phyloP scores from a whole-genome alignment of 2,888 invertebrate genomes.

The Mellilla xanthometata region DNA sequence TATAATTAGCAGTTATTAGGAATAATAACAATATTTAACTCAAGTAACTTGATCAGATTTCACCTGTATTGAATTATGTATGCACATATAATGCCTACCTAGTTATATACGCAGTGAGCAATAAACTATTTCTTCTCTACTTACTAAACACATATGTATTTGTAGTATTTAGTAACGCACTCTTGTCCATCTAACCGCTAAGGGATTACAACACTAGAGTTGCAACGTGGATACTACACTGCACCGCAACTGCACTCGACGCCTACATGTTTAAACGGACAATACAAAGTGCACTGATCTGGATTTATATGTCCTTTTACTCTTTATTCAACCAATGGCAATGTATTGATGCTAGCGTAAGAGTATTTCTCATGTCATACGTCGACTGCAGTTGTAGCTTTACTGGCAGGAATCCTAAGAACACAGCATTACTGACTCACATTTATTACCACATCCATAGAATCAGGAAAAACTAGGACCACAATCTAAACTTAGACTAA shows the following conservation, averaged over 20 bases:
- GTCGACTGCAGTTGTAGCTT: constrained; percentile 59
- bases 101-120: too few relatives aligned
- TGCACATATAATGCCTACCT: too few relatives aligned
- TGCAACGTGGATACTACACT: constrained; percentile 74
- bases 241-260: constrained; percentile 57
- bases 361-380: constrained; percentile 18
- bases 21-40: too few relatives aligned
- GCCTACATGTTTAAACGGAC: background rate
- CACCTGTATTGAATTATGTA: too few relatives aligned
- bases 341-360: too few relatives aligned
- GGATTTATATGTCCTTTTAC: too few relatives aligned
- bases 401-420: constrained; percentile 65
- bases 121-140: too few relatives aligned
- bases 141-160: too few relatives aligned
- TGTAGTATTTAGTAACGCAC: constrained; percentile 49
- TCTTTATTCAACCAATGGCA: too few relatives aligned
- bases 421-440: constrained; percentile 73
- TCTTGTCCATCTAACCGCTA: constrained; percentile 64
- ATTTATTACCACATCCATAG: constrained; percentile 76
- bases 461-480: constrained; percentile 66
- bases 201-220: constrained; percentile 70
- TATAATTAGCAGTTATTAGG: too few relatives aligned
- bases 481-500: constrained; percentile 59
- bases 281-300: too few relatives aligned
- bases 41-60: too few relatives aligned